Evolutionary conservation across 1,140 invertebrate genomes (phyloP), one percentile per base, ranked within the genome.

Genomic region (Drosophila lini): DNA sequence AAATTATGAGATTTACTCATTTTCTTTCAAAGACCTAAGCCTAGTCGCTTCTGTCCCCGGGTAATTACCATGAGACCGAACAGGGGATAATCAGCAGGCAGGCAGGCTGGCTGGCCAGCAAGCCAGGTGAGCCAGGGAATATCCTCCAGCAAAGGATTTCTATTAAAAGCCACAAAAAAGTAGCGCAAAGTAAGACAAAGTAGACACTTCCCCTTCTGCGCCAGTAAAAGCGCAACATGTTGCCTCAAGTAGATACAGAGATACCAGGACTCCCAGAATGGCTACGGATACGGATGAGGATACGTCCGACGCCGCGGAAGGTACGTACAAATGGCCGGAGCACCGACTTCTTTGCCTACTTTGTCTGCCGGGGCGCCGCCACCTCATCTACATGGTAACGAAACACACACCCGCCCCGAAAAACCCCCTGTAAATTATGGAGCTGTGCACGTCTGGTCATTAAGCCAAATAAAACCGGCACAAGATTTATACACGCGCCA

Each of bases 401-500:
- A 38, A 15, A 13, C 19, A 25, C 41, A 38, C 36, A 9, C 25
- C 31, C 16, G 3, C 38, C 55, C 34, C 36, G 8, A 53, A 53
- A 45, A 19, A 45, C 68, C 70, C 68, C 67, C 78, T 63, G 88
- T 91, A 91, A 91, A 91, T 91, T 91, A 91, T 89, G 80, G 78
- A 85, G 76, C 74, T 62, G 84, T 85, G 89, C 90, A 91, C 90
- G 90, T 91, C 90, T 91, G 89, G 90, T 91, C 90, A 91, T 91
- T 91, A 91, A 91, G 90, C 90, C 89, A 91, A 91, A 91, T 91
- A 91, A 91, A 91, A 91, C 90, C 90, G 80, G 81, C 90, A 69
- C 78, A 91, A 91, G 90, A 91, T 91, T 91, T 91, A 91, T 91
- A 78, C 69, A 77, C 79, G 84, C 84, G 83, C 79, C 80, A 57